Base-by-base conservation (phyloP, 2,797 vertebrate genomes). In the Tamandua tetradactyla region DNA sequence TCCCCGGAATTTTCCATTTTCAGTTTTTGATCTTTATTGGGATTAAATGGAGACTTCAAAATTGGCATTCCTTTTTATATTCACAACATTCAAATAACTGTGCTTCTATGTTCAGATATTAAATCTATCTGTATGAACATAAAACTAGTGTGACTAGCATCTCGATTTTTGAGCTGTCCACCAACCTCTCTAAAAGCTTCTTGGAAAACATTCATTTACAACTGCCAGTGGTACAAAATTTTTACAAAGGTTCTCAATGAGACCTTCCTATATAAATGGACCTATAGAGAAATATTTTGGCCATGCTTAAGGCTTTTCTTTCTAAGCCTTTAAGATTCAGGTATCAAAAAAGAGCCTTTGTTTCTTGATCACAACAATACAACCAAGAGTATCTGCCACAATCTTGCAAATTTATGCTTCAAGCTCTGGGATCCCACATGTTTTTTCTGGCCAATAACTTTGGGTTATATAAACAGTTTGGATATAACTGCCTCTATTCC, bases 111-210 rank as follows among this genome's bases (percentile, higher is more conserved):
- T 87, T 95, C 37, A 94, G 84, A 52, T 94, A 97, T 96, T 89
- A 96, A 96, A 97, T 94, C 94, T 96, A 93, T 96, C 32, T 97
- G 69, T 95, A 95, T 78, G 68, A 97, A 95, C 78, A 92, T 47
- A 82, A 96, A 98, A 95, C 75, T 96, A n/a, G n/a, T n/a, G n/a
- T n/a, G 35, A 96, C 90, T 14, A 96, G 82, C 71, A 94, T 85
- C 69, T 96, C 89, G 92, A 97, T 97, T 97, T 96, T 87, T 88
- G 96, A 97, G 84, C 47, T 94, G 83, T 59, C 96, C 91, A 94
- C 89, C 91, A 96, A 66, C 76, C 55, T 84, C 40, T 89, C 87
- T 92, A 94, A 96, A 55, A 88, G 87, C 57, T 75, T 90, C 72
- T 40, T 83, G 18, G 82, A 93, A 95, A 97, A 71, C 3, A 5